A percentile compares a stretch with the other conserved stretches of the same genome.
Evolutionary conservation across 2,113 vertebrate genomes (phyloP).

Genomic region (Callopanchax toddi): DNA sequence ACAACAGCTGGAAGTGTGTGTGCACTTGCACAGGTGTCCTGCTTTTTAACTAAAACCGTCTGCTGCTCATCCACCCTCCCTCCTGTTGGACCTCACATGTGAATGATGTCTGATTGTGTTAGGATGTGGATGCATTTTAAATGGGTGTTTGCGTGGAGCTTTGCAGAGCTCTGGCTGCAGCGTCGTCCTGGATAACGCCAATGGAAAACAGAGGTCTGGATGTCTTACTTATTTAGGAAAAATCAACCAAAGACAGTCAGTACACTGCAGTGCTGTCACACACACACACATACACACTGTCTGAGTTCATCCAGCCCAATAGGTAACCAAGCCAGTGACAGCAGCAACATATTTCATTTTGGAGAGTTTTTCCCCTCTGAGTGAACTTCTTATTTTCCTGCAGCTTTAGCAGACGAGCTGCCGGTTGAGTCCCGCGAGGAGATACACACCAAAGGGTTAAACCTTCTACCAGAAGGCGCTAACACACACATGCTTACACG

Average conservation of each 20-base stretch:
- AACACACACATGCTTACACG: conserved; percentile 25
- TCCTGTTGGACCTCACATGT: conserved; percentile 21
- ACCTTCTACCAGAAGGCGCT: conserved; percentile 56
- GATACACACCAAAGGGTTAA: conserved; percentile 64
- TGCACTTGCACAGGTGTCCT: conserved; percentile 57
- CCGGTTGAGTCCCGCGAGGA: conserved; percentile 56
- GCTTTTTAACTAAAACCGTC: conserved; percentile 41
- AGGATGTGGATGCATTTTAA: conserved; percentile 16
- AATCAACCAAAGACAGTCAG: conserved; percentile 58
- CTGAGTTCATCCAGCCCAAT: conserved; percentile 20
- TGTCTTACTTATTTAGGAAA: conserved; percentile 73
- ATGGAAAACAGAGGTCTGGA: conserved; percentile 73
- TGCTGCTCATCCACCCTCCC: neutral
- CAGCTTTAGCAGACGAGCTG: conserved; percentile 36
- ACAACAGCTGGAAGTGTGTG: conserved; percentile 52
- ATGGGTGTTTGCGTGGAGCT: conserved; percentile 28
- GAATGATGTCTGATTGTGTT: neutral
- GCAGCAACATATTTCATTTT: conserved; percentile 48
- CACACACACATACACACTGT: conserved; percentile 16
- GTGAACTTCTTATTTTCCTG: conserved; percentile 17
- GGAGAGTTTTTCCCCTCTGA: conserved; percentile 21
- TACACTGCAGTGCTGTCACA: conserved; percentile 56
- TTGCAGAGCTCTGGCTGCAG: conserved; percentile 54
- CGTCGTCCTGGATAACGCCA: conserved; percentile 48
- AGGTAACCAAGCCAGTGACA: conserved; percentile 36